Evolutionary conservation across 1,140 invertebrate genomes (phyloP).

Genomic region (Neoseiulus cucumeris): DNA sequence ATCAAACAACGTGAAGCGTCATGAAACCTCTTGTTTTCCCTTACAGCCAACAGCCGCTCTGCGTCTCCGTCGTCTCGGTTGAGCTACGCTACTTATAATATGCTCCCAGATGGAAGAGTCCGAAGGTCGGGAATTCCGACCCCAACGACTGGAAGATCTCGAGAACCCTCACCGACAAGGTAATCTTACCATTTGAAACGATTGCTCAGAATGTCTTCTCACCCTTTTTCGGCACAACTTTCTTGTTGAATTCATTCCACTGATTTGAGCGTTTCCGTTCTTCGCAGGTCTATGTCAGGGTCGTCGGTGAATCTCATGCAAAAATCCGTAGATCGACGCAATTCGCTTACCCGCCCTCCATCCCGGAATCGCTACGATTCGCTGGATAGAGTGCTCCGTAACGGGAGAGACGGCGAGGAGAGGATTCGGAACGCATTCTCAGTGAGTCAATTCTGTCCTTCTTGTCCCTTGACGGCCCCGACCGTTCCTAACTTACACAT

Average conservation of each 20-base stretch:
- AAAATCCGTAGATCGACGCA: no score
- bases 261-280: no score
- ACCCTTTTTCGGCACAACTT: no score
- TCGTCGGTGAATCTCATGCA: no score
- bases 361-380: background rate
- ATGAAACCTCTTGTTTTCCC: slow-evolving; percentile 4
- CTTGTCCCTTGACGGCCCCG: no score
- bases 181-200: no score
- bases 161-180: slow-evolving; percentile 2
- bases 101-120: slow-evolving; percentile 13
- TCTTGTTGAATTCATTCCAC: no score
- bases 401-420: background rate
- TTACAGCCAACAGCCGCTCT: slow-evolving; percentile 54
- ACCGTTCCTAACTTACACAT: no score
- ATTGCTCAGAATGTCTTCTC: no score
- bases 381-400: background rate
- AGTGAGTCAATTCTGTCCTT: background rate
- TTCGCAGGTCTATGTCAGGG: no score
- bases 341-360: no score
- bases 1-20: no score
- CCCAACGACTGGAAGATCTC: slow-evolving; percentile 23
- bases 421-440: background rate
- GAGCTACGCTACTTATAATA: slow-evolving; percentile 42
- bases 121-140: slow-evolving; percentile 43
- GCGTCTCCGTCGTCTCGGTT: slow-evolving; percentile 63